Evolutionary conservation across 2,113 vertebrate species (phyloP).

Genomic region (Corythoichthys intestinalis): DNA sequence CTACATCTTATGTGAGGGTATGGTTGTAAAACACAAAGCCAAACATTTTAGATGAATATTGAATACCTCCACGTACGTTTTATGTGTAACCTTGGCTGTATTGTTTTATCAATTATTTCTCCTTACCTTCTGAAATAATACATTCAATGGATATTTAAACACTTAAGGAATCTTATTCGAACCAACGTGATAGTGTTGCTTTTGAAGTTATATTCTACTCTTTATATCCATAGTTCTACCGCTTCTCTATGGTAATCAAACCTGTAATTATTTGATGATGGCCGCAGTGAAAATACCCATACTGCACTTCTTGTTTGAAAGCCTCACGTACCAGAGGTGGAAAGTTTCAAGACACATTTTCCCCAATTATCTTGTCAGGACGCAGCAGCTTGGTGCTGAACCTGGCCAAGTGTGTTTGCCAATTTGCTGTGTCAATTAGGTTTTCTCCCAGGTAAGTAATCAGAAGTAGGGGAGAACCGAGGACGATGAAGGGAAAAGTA

Average conservation of each 20-base stretch:
- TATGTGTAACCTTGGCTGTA: neutral
- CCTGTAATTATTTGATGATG: constrained; percentile 66
- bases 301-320: constrained; percentile 46
- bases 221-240: neutral
- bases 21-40: neutral
- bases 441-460: constrained; percentile 69
- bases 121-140: neutral
- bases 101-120: neutral
- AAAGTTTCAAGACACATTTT: constrained; percentile 47
- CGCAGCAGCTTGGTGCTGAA: constrained; percentile 46
- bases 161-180: neutral
- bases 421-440: constrained; percentile 72
- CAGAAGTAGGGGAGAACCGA: constrained; percentile 33
- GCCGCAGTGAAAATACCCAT: constrained; percentile 49
- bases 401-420: constrained; percentile 69
- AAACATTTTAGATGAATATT: neutral
- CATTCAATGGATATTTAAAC: neutral
- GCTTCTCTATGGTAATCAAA: constrained; percentile 31
- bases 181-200: neutral
- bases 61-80: neutral
- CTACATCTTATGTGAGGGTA: neutral
- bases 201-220: neutral
- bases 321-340: constrained; percentile 41
- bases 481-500: constrained; percentile 64
- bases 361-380: constrained; percentile 61